Percentiles rank a stretch among this genome's conserved stretches.
Evolutionary conservation across 2,888 invertebrate species (phyloP).

Genomic region (Acanthosepion esculentum): DNA sequence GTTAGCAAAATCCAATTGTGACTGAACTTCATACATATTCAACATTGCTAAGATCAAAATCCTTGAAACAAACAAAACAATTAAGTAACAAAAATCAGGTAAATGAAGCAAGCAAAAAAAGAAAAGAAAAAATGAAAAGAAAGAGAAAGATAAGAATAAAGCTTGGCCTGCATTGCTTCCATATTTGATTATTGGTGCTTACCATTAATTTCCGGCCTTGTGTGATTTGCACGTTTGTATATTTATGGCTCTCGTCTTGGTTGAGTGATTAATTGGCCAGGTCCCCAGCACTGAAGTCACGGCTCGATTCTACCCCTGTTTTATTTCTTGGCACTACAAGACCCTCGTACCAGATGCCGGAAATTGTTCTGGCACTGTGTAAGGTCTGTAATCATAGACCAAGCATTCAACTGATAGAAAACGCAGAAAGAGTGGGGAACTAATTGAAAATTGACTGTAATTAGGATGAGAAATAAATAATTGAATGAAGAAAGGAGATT

Average conservation of each 20-base stretch:
- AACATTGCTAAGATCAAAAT: too few species aligned
- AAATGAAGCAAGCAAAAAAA: too few species aligned
- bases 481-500: slow-evolving; percentile 14
- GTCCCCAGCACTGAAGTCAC: background rate
- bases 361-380: background rate
- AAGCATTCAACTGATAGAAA: background rate
- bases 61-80: too few species aligned
- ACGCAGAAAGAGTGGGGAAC: background rate
- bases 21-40: too few species aligned
- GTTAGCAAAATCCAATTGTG: too few species aligned
- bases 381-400: background rate
- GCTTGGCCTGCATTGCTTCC: background rate
- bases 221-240: background rate
- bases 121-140: too few species aligned
- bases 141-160: background rate
- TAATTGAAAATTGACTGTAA: background rate
- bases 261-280: background rate
- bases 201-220: slow-evolving; percentile 6
- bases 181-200: slow-evolving; percentile 8
- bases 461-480: background rate
- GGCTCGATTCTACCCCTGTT: background rate
- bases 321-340: slow-evolving; percentile 1
- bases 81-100: too few species aligned
- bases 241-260: background rate
- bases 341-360: background rate